Evolutionary conservation across 2,797 vertebrate species (phyloP), one percentile per base, ranked within the genome.

Genomic region (Lutra lutra): DNA sequence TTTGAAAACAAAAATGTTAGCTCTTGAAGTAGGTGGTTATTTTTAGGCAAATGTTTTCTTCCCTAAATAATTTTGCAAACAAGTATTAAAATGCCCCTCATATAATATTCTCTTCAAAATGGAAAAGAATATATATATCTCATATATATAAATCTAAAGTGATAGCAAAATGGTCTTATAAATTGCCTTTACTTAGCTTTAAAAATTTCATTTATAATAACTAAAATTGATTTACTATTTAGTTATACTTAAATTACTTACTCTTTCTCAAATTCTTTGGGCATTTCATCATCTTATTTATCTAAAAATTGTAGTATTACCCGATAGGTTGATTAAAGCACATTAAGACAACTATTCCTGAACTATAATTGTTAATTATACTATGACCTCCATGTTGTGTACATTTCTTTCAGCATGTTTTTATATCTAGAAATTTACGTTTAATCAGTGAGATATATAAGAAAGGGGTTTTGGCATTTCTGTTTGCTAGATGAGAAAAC

Each of bases 331-430:
- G 15, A 86, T 86, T 70, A 38, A 87, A 56, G 20, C 13, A 86
- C 89, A 92, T 83, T 68, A 88, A 82, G 56, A 86, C 4, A 80
- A 68, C 4, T 9, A 72, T 92, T 91, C 60, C 9, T 51, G 35
- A 90, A 79, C 8, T n/a, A 14, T 80, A 93, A 79, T 91, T 89
- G 7, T 70, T 78, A 89, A 62, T 70, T 64, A 86, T 86, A 62
- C 18, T 40, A 4, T 90, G 11, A 15, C 1, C 9, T 56, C 58
- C 88, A 40, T 60, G 29, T 84, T 96, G 86, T 77, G 25, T 1
- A 94, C 27, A 46, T 83, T 86, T 35, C 18, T 85, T 94, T 89
- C 20, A 25, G 58, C 25, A 5, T 78, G 7, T 1, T 78, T 95
- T 92, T 87, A 56, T 72, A 83, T n/a, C 20, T 92, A 87, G 23